phyloP scores from a whole-genome alignment of 2,888 invertebrate species.

The Drosophila lacicola region DNA sequence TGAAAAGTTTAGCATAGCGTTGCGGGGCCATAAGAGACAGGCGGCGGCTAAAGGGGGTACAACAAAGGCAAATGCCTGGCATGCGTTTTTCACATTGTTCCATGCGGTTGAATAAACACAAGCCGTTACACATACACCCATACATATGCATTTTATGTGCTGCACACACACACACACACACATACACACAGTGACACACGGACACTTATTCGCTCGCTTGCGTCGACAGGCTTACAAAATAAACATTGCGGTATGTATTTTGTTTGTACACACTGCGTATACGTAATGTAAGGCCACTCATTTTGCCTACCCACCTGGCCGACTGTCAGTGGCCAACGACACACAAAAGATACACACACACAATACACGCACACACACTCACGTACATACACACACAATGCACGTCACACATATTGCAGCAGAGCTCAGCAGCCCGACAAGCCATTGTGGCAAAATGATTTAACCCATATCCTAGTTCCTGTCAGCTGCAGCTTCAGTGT shows the following conservation, averaged over 20 bases:
- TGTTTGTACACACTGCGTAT: conserved; percentile 75
- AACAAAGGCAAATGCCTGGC: conserved; percentile 65
- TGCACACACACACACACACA: conserved; percentile 29
- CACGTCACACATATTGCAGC: conserved; percentile 48
- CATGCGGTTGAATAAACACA: conserved; percentile 78
- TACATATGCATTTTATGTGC: conserved; percentile 53
- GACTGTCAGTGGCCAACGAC: conserved; percentile 47
- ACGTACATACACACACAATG: conserved; percentile 11
- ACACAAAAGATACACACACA: conserved; percentile 40
- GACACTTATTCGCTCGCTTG: conserved; percentile 75
- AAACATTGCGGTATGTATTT: conserved; percentile 78
- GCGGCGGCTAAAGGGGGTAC: conserved; percentile 2
- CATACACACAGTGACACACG: conserved; percentile 31
- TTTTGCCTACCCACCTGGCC: conserved; percentile 60
- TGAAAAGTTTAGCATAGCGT: conserved; percentile 70
- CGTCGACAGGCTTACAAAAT: conserved; percentile 73
- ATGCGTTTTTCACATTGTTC: conserved; percentile 78
- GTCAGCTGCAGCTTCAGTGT: conserved; percentile 6
- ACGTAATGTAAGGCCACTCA: conserved; percentile 71
- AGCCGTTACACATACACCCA: conserved; percentile 44
- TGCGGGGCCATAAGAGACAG: conserved; percentile 10
- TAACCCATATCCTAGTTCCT: conserved; percentile 56
- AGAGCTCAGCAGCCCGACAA: conserved; percentile 53
- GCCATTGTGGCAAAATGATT: conserved; percentile 55
- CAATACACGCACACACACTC: conserved; percentile 14